phyloP scores from a whole-genome alignment of 2,797 vertebrate species.

The Aulostomus chinensis region DNA sequence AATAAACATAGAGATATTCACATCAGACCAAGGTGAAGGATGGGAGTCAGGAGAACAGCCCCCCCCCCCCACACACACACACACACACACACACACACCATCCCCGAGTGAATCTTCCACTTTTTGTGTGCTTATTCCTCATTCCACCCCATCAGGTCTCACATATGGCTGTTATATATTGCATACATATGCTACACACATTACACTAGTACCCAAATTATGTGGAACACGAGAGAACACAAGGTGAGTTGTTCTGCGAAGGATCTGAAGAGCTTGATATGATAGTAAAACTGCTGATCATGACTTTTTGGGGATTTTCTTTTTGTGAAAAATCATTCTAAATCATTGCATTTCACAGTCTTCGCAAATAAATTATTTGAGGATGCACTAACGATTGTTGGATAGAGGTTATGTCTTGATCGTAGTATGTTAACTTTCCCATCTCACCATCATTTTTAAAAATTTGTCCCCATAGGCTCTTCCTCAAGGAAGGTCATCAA shows the following conservation, averaged over 20 bases:
- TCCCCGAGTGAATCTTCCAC: constrained; percentile 2
- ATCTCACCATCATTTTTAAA: too few relatives aligned
- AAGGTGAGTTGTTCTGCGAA: constrained; percentile 14
- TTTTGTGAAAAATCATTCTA: constrained; percentile 14
- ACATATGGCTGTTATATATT: constrained; percentile 11
- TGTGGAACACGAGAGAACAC: constrained; percentile 34
- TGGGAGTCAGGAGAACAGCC: constrained; percentile 3
- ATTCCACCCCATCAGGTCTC: constrained; percentile 21
- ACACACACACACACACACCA: too few relatives aligned
- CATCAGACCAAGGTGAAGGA: not conserved
- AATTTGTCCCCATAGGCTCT: too few relatives aligned
- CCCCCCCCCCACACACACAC: too few relatives aligned
- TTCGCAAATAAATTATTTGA: too few relatives aligned
- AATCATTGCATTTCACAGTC: too few relatives aligned
- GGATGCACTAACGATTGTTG: too few relatives aligned
- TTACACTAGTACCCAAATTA: constrained; percentile 27
- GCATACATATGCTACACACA: constrained; percentile 35
- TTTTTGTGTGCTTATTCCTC: constrained; percentile 1
- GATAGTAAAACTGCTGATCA: constrained; percentile 6
- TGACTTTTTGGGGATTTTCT: constrained; percentile 4
- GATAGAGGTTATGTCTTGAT: too few relatives aligned
- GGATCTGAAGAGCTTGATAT: constrained; percentile 16
- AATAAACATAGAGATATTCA: constrained; percentile 3
- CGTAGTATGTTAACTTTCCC: too few relatives aligned
- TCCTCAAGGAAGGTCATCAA: too few relatives aligned